Evolutionary conservation across 2,888 invertebrate species (phyloP), one percentile per base, ranked within the genome.

Genomic region (Itoplectis maculator): DNA sequence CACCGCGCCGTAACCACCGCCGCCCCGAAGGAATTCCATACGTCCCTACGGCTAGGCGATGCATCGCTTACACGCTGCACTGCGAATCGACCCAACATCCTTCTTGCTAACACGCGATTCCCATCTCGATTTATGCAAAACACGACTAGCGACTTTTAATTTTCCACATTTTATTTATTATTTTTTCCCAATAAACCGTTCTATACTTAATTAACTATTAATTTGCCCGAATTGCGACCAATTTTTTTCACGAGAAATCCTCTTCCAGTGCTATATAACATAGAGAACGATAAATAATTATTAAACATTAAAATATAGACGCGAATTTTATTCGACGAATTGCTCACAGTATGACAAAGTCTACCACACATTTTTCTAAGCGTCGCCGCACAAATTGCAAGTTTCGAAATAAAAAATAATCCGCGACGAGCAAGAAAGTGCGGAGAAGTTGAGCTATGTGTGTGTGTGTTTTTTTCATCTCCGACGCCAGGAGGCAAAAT

Each of bases 21-120:
- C 49, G 82, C 72, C 73, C 77, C 20, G 65, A 69, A 69, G 80
- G 73, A 83, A 77, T 80, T 76, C 72, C 73, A 73, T 35, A 61
- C 47, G 59, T 77, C 66, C 56, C 42, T 72, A 42, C 37, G 49
- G 56, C 75, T 80, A 66, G 29, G 29, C 68, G 40, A 59, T 65
- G 45, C 42, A 65, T 15, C 42, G 42, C n/a, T 29, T 59, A 37
- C 29, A 18, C 29, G 56, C n/a, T 51, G 51, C 45, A 45, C 45
- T 0, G 1, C 23, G 5, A 23, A 54, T 54, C 54, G 54, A 13
- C 9, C 54, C 35, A 59, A 7, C n/a, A 59, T 59, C 15, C 9
- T 59, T 59, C 59, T 37, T 15, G n/a, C 37, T 59, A 29, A 37
- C 59, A 59, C 54, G 54, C 59, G n/a, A 59, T 59, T 59, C 15